These are phyloP conservation scores for Thripadectes ignobilis DNA, from an alignment of 2,797 vertebrate species.

Conservation along the genomic window DNA sequence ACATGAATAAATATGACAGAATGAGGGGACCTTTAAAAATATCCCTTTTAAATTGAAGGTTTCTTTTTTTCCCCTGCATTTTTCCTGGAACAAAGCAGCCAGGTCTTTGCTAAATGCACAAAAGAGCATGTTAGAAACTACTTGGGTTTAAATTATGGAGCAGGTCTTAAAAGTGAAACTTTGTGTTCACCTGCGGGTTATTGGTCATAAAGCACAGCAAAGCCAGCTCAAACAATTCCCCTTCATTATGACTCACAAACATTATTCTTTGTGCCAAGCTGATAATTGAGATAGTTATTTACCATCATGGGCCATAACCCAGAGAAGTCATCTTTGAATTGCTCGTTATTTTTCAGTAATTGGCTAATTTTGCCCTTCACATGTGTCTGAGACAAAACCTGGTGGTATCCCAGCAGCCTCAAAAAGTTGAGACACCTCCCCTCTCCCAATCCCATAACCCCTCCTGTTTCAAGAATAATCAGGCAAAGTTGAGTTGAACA, in stretches of 20 bases:
- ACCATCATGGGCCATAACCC: slow-evolving; percentile 26
- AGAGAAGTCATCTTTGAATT: background rate
- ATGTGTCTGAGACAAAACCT: slow-evolving; percentile 9
- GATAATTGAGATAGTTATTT: slow-evolving; percentile 66
- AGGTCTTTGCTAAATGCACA: background rate
- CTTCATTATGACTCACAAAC: slow-evolving; percentile 58
- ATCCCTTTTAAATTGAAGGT: background rate
- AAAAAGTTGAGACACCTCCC: background rate
- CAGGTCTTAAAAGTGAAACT: slow-evolving; percentile 1
- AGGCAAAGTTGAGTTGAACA: background rate
- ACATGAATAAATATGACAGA: slow-evolving; percentile 21
- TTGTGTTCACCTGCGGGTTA: slow-evolving; percentile 46
- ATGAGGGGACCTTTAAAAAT: slow-evolving; percentile 31
- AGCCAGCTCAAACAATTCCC: background rate
- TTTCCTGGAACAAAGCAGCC: background rate
- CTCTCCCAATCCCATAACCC: background rate
- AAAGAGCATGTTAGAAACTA: slow-evolving; percentile 10
- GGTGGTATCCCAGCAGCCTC: background rate
- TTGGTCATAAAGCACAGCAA: slow-evolving; percentile 44
- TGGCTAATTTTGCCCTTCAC: slow-evolving; percentile 39
- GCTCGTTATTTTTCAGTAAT: slow-evolving; percentile 57
- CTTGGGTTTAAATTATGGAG: slow-evolving; percentile 39
- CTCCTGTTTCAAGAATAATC: background rate
- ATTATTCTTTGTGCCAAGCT: slow-evolving; percentile 56
- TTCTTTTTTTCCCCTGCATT: background rate